phyloP scores from a whole-genome alignment of 2,888 invertebrate species.

The Hedychridium roseum region DNA sequence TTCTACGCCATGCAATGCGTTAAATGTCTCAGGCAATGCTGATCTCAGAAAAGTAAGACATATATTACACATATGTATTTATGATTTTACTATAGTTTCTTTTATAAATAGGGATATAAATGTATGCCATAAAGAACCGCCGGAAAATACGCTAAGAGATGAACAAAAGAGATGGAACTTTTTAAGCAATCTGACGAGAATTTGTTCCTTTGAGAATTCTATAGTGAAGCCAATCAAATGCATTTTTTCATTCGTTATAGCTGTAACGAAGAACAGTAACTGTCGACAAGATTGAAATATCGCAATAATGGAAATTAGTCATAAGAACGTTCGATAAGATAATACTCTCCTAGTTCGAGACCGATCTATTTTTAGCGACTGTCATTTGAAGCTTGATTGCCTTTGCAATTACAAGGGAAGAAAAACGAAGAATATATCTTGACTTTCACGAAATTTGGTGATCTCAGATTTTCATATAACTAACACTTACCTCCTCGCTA shows the following conservation, averaged over 20 bases:
- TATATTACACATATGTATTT: constrained; percentile 33
- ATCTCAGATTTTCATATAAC: constrained; percentile 31
- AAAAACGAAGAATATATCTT: too few relatives aligned
- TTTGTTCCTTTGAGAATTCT: constrained; percentile 12
- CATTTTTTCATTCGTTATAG: constrained; percentile 33
- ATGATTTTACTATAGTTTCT: constrained; percentile 32
- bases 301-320: background rate
- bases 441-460: constrained; percentile 22
- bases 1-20: constrained; percentile 25
- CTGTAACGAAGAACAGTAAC: too few relatives aligned
- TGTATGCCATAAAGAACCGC: constrained; percentile 8
- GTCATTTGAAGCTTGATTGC: constrained; percentile 33
- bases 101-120: constrained; percentile 29
- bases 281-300: background rate
- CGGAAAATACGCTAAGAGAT: too few relatives aligned
- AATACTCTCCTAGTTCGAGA: constrained; percentile 46
- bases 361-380: constrained; percentile 34
- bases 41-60: constrained; percentile 46
- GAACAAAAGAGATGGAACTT: too few relatives aligned
- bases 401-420: constrained; percentile 26
- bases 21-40: constrained; percentile 47
- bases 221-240: constrained; percentile 15
- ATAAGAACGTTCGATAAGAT: constrained; percentile 32
- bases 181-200: too few relatives aligned
- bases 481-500: constrained; percentile 31